A percentile compares a stretch with the other conserved stretches of the same genome.
These are phyloP conservation scores for Glyptemys insculpta DNA, from an alignment of 2,797 vertebrate species.

Conservation along the genomic window DNA sequence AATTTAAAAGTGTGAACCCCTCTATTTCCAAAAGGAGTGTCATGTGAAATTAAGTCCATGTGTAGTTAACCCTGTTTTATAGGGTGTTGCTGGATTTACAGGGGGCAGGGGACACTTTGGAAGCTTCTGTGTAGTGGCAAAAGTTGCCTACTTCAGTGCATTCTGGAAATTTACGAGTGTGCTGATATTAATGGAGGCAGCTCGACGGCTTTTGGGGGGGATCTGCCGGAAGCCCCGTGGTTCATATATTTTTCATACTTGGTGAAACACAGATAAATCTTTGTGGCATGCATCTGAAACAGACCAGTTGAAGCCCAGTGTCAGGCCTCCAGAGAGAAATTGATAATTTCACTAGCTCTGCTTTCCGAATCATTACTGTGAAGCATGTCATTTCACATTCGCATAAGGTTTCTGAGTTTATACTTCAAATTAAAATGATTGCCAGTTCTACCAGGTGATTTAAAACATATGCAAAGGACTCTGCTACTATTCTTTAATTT, in stretches of 20 bases:
- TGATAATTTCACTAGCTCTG: conserved; percentile 46
- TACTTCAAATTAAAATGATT: conserved; percentile 31
- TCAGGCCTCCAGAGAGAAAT: conserved; percentile 42
- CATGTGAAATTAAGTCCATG: conserved; percentile 66
- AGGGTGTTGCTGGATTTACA: conserved; percentile 82
- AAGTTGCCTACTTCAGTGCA: conserved; percentile 63
- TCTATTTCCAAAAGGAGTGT: conserved; percentile 52
- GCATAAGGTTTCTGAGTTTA: conserved; percentile 22
- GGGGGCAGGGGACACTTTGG: conserved; percentile 74
- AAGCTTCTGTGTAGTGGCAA: conserved; percentile 81
- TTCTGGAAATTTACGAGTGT: conserved; percentile 75
- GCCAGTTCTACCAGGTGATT: not conserved
- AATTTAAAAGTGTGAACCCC: conserved; percentile 23
- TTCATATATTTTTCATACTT: conserved; percentile 75
- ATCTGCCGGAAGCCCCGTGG: conserved; percentile 68
- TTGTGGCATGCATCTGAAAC: conserved; percentile 40
- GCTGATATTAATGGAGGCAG: conserved; percentile 78
- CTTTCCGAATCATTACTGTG: conserved; percentile 51
- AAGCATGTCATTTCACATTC: conserved; percentile 6
- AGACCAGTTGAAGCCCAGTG: conserved; percentile 36
- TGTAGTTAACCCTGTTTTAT: conserved; percentile 80
- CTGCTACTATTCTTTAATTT: not conserved
- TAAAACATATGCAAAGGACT: not conserved
- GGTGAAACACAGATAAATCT: conserved; percentile 82
- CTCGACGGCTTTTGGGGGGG: conserved; percentile 58